Evolutionary conservation across 2,797 vertebrate genomes (phyloP), one percentile per base, ranked within the genome.

Genomic region (Pterois miles): DNA sequence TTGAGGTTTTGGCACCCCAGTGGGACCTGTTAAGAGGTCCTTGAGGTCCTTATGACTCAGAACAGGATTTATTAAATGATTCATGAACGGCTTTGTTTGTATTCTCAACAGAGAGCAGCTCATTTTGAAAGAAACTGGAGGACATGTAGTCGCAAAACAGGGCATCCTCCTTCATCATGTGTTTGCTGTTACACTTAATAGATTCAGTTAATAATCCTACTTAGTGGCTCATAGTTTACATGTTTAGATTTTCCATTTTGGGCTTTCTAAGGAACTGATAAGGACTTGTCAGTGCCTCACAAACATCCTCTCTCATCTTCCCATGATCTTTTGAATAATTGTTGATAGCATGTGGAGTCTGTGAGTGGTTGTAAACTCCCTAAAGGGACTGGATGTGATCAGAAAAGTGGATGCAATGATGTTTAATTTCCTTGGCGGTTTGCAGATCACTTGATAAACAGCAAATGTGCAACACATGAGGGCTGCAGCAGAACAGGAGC

Each of bases 401-500:
- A 83, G 74, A 50, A 85, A 84, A 86, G 80, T 89, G 85, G 82
- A 80, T 83, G 72, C 84, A 86, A 85, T 84, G 76, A 74, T 22
- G 71, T 79, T 34, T 82, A 76, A 89, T 86, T 84, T 81, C 79
- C 79, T 79, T 50, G 5, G 82, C 29, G 59, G 58, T 82, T 82
- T 57, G 58, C 76, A 79, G 72, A 72, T 80, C 73, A 38, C 34
- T 43, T 52, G 81, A 82, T 83, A 82, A 74, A 82, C 16, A 43
- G 40, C 36, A 58, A 74, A 65, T 67, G 67, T 73, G 78, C 66
- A 53, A 25, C 80, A 81, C 69, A 54, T 66, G 70, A 83, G 57
- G 3, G 53, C 59, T 23, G 80, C 68, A 29, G 76, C 57, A 4
- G 53, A 75, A 76, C 70, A 3, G 73, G 31, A 80, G 83, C 77